A percentile compares a stretch with the other conserved stretches of the same genome.
Evolutionary conservation across 2,888 invertebrate species (phyloP).

Genomic region (Neocrepidodera transversa): DNA sequence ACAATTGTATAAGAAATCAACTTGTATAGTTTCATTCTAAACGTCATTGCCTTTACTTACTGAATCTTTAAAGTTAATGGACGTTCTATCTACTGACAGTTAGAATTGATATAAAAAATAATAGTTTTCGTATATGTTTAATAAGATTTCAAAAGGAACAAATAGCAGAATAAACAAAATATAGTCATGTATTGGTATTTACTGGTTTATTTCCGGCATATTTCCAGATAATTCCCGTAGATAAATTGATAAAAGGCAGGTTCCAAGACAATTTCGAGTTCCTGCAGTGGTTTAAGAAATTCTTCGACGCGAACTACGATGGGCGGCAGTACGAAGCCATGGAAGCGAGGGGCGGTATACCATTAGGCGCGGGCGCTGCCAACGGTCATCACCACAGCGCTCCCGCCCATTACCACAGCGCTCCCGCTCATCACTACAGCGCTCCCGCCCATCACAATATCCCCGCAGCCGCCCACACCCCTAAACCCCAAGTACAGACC

Average conservation of each 20-base stretch:
- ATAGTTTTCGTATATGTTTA: no score
- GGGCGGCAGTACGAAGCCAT: conserved; percentile 89
- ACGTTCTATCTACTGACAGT: no score
- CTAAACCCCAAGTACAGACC: conserved; percentile 45
- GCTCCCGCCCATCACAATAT: conserved; percentile 37
- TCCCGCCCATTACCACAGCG: conserved; percentile 43
- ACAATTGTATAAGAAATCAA: no score
- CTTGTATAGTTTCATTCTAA: no score
- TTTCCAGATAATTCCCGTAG: conserved; percentile 96
- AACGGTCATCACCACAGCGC: conserved; percentile 18
- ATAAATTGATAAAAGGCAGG: conserved; percentile 97
- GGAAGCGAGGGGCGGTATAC: conserved; percentile 84
- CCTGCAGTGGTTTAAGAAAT: conserved; percentile 99
- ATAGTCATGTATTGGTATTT: background rate
- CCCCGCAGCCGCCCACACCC: conserved; percentile 28
- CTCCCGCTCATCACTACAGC: conserved; percentile 21
- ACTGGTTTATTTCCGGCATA: background rate
- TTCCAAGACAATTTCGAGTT: conserved; percentile 99
- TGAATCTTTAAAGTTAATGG: no score
- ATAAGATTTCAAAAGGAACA: no score
- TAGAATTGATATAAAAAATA: no score
- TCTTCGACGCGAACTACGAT: conserved; percentile 99
- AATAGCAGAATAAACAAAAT: no score
- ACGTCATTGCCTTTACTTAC: no score
- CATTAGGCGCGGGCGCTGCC: conserved; percentile 67